Conservation (phyloP, 2,113 vertebrate genomes). For the Heteronetta atricapilla region DNA sequence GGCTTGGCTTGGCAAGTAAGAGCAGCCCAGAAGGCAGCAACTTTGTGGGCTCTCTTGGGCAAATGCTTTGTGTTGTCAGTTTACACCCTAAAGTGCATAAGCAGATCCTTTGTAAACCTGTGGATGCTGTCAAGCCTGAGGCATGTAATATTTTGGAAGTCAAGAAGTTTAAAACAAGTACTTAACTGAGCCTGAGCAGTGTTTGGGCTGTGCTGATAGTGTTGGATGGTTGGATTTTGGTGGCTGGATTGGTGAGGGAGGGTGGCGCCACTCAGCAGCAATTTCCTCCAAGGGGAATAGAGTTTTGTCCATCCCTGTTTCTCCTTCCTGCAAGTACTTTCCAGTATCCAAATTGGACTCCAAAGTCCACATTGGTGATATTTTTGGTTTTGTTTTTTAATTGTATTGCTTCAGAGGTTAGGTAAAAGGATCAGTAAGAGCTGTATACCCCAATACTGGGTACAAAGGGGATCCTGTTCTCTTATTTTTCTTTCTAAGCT, state of each 20-base stretch:
- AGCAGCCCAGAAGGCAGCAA: not conserved
- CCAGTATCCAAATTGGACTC: not conserved
- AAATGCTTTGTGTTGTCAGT: not conserved
- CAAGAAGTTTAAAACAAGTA: not conserved
- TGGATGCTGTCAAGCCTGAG: not conserved
- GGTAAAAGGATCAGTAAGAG: not conserved
- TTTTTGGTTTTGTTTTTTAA: not conserved
- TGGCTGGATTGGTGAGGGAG: not conserved
- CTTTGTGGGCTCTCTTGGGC: not conserved
- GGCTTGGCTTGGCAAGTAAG: fast-evolving
- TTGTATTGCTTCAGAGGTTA: not conserved
- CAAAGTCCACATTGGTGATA: not conserved
- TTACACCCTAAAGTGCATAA: not conserved
- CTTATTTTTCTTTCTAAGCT: not conserved
- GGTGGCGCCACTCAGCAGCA: fast-evolving
- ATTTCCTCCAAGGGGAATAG: not conserved
- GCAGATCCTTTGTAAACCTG: not conserved
- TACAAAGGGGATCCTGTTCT: not conserved
- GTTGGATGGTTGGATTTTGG: not conserved
- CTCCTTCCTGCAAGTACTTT: not conserved
- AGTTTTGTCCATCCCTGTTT: not conserved
- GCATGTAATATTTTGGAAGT: not conserved
- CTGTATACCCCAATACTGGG: not conserved
- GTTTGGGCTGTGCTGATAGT: not conserved
- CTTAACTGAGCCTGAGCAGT: not conserved